Conservation (phyloP, 1,140 invertebrate species). For the Colletes latitarsis region DNA sequence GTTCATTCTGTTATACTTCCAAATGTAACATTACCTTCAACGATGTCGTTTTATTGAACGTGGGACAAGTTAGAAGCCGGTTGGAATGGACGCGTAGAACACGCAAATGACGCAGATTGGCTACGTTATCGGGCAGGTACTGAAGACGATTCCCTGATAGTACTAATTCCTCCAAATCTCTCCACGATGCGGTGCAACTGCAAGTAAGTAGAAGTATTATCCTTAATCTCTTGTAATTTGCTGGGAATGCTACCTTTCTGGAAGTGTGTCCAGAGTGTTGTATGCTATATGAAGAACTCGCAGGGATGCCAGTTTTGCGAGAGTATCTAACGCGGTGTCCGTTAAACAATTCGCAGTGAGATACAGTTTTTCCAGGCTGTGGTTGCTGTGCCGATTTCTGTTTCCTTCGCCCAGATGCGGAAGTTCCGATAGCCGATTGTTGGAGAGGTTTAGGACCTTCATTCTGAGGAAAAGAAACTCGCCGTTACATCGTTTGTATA, state of each 20-base stretch:
- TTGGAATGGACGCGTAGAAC: constrained; percentile 92
- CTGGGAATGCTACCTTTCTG: constrained; percentile 84
- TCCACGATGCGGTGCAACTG: constrained; percentile 88
- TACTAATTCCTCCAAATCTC: constrained; percentile 90
- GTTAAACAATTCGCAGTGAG: constrained; percentile 90
- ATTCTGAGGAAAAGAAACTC: constrained; percentile 79
- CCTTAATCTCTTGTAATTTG: not conserved
- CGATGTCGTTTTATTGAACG: constrained; percentile 86
- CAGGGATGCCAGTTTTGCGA: constrained; percentile 85
- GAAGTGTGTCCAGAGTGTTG: constrained; percentile 88
- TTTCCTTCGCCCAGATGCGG: constrained; percentile 83
- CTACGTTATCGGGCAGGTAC: constrained; percentile 89
- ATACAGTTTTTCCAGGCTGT: constrained; percentile 87
- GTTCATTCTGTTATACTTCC: not conserved
- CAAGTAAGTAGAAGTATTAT: not conserved
- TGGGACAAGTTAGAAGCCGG: constrained; percentile 87
- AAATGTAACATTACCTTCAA: constrained; percentile 82
- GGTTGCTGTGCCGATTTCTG: constrained; percentile 64
- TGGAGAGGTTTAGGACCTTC: constrained; percentile 88
- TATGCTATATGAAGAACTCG: constrained; percentile 89
- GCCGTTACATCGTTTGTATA: not conserved
- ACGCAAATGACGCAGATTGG: constrained; percentile 86
- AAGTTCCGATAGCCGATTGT: constrained; percentile 87
- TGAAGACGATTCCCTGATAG: constrained; percentile 91
- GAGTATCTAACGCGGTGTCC: constrained; percentile 86